Evolutionary conservation across 1,140 invertebrate species (phyloP).

Genomic region (Ceratitis capitata): DNA sequence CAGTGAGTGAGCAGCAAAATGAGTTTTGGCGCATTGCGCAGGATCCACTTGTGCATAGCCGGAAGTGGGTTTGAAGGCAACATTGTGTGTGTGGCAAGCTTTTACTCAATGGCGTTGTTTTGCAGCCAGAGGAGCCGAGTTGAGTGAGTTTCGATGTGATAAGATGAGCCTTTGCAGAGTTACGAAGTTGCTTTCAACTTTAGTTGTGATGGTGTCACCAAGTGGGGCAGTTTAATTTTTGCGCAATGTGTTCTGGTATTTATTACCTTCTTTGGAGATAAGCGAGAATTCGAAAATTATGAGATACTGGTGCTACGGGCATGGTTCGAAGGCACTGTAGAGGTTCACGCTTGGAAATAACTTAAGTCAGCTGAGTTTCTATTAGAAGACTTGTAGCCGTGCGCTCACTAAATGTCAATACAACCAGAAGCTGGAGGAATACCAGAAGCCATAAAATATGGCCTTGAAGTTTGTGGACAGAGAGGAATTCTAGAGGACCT

Average conservation of each 20-base stretch:
- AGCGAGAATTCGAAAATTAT: too few relatives aligned
- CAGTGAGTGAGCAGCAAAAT: background rate
- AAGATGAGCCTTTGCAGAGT: background rate
- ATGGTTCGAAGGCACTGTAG: too few relatives aligned
- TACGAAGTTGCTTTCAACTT: background rate
- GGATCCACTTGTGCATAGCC: background rate
- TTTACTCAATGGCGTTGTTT: background rate
- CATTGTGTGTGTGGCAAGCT: background rate
- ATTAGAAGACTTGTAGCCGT: too few relatives aligned
- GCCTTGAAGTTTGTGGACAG: too few relatives aligned
- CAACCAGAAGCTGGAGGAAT: too few relatives aligned
- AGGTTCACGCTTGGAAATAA: too few relatives aligned
- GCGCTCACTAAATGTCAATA: too few relatives aligned
- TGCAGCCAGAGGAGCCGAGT: background rate
- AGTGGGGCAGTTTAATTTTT: background rate
- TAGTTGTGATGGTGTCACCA: background rate
- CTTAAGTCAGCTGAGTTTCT: too few relatives aligned
- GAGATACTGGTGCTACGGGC: too few relatives aligned
- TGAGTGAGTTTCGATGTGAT: background rate
- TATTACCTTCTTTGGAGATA: too few relatives aligned
- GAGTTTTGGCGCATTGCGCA: background rate
- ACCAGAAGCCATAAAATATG: too few relatives aligned
- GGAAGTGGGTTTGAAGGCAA: slow-evolving; percentile 15
- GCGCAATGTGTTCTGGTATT: background rate
- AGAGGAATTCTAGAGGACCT: too few relatives aligned